phyloP scores from a whole-genome alignment of 2,888 invertebrate species.

The Argynnis bischoffii region DNA sequence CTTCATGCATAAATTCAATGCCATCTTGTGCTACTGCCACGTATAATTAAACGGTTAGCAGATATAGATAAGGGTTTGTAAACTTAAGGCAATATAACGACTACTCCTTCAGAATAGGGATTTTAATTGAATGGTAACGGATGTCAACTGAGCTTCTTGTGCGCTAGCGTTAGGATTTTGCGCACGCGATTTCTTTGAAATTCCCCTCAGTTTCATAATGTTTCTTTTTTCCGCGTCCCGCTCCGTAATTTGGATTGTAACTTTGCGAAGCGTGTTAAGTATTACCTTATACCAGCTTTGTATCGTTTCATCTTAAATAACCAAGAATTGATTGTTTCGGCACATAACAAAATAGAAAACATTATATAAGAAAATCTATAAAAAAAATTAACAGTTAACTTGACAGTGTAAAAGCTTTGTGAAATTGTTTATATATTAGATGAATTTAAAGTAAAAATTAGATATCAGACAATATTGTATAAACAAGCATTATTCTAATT shows the following conservation, averaged over 20 bases:
- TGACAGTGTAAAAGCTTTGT: too few relatives aligned
- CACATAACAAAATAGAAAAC: not conserved
- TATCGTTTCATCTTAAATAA: constrained; percentile 20
- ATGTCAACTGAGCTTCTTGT: constrained; percentile 53
- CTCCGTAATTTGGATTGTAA: constrained; percentile 50
- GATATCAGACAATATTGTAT: too few relatives aligned
- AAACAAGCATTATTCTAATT: too few relatives aligned
- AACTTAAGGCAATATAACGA: constrained; percentile 46
- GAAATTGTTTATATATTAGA: too few relatives aligned
- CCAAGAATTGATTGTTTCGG: not conserved
- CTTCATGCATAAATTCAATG: constrained; percentile 81
- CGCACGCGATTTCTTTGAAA: constrained; percentile 63
- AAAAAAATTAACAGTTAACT: not conserved
- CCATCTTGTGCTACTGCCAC: constrained; percentile 61
- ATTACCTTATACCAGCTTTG: not conserved
- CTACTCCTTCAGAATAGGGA: constrained; percentile 48
- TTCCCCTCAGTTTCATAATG: constrained; percentile 51
- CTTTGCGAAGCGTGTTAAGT: constrained; percentile 19
- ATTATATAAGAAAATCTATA: not conserved
- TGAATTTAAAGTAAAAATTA: too few relatives aligned
- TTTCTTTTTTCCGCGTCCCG: constrained; percentile 55
- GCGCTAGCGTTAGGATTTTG: constrained; percentile 55
- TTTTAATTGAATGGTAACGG: constrained; percentile 34
- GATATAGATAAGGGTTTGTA: constrained; percentile 58
- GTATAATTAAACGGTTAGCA: constrained; percentile 73